Evolutionary conservation across 2,797 vertebrate genomes (phyloP), one percentile per base, ranked within the genome.

Genomic region (Vireo griseus): DNA sequence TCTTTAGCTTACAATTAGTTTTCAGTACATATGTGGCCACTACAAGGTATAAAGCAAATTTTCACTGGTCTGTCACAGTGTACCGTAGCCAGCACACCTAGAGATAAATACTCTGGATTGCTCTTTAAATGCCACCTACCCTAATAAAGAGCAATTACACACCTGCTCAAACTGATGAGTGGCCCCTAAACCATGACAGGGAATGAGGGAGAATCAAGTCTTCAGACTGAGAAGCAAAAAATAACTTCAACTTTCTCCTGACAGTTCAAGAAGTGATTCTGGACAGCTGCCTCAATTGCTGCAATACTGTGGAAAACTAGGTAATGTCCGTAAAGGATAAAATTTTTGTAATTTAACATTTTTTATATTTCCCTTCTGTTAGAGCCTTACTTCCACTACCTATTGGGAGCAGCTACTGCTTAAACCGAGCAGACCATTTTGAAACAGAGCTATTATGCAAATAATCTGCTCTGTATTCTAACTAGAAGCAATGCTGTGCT

Each of bases 401-500:
- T 22, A 47, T 6, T 54, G 62, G 35, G 65, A 95, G 42, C 66
- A 92, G 90, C 88, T 74, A 65, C 57, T 58, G 39, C 77, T 92
- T 77, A 94, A 95, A 94, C 21, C 8, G 14, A 91, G 77, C 75
- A 86, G 88, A 91, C 28, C 42, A 76, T 90, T 93, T 94, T 91
- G 91, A 51, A 90, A 51, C 39, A 81, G 88, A 91, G 82, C 84
- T 95, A 48, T 94, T 86, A 96, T 94, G 85, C 73, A 94, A 95
- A 91, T 67, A 77, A 81, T 62, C 77, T 88, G 28, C 78, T 68
- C 66, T 69, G 21, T 76, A 85, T 84, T 94, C 86, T 91, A 68
- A 88, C 67, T 93, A 75, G 77, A 58, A 94, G 87, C 85, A 89
- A 51, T 33, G 48, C 73, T 96, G 83, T 86, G 82, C 89, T 88